These are phyloP conservation scores for Cosmia pyralina DNA, from an alignment of 2,888 invertebrate genomes.

Conservation along the genomic window DNA sequence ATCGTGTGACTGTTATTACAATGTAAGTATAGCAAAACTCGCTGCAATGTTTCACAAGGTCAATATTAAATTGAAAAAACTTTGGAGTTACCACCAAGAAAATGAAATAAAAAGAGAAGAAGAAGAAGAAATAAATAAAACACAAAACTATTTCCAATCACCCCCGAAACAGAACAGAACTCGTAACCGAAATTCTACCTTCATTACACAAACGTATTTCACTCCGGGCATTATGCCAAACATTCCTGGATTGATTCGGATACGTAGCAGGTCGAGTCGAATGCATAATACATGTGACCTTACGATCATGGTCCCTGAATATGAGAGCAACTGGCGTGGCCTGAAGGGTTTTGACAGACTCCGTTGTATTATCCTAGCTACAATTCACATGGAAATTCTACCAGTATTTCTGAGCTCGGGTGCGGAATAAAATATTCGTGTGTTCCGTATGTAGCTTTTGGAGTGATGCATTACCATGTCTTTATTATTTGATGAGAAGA, in stretches of 20 bases:
- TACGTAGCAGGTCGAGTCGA: conserved; percentile 75
- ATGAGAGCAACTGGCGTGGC: conserved; percentile 69
- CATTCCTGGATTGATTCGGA: conserved; percentile 82
- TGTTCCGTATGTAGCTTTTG: conserved; percentile 49
- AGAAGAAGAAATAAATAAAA: conserved; percentile 29
- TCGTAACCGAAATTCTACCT: conserved; percentile 65
- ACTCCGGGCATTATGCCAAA: conserved; percentile 76
- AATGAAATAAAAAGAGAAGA: not conserved
- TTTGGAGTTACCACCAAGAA: not conserved
- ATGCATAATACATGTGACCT: conserved; percentile 86
- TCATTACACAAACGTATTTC: conserved; percentile 78
- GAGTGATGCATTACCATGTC: conserved; percentile 65
- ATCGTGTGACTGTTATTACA: not conserved
- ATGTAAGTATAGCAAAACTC: not conserved
- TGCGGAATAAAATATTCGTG: conserved; percentile 65
- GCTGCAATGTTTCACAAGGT: not conserved
- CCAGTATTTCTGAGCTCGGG: conserved; percentile 62
- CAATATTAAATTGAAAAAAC: not conserved
- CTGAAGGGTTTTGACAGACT: conserved; percentile 74
- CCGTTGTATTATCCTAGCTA: conserved; percentile 71
- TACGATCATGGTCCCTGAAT: conserved; percentile 74
- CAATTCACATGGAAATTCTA: conserved; percentile 77
- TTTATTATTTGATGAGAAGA: conserved; percentile 65
- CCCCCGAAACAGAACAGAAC: conserved; percentile 50
- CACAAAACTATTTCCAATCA: conserved; percentile 60